These are phyloP conservation scores for Urocolius indicus DNA, from an alignment of 2,113 vertebrate species.

Conservation along the genomic window DNA sequence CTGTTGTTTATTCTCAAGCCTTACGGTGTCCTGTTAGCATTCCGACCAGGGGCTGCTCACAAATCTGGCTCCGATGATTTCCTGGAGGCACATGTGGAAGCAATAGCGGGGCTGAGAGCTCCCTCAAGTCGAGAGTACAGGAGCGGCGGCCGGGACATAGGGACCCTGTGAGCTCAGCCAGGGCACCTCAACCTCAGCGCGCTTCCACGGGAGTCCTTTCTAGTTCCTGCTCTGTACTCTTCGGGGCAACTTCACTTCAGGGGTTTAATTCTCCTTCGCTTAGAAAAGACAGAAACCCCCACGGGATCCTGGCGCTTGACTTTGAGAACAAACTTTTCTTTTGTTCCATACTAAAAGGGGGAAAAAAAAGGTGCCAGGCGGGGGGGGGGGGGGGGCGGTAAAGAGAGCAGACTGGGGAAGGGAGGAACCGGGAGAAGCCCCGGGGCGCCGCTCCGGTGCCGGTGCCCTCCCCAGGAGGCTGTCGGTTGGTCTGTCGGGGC, in stretches of 20 bases:
- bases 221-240: not conserved
- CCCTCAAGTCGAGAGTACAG: conserved; percentile 73
- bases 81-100: conserved; percentile 95
- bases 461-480: not conserved
- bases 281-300: not conserved
- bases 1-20: conserved; percentile 72
- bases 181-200: not conserved
- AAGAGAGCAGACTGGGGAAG: not conserved
- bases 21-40: conserved; percentile 85
- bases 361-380: not conserved
- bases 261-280: not conserved
- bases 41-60: conserved; percentile 88
- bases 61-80: conserved; percentile 79
- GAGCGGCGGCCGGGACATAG: not conserved
- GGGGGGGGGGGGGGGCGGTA: not conserved
- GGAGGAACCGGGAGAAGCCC: not conserved
- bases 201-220: not conserved
- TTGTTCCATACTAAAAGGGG: not conserved
- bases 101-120: conserved; percentile 82
- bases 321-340: not conserved
- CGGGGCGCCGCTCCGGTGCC: not conserved
- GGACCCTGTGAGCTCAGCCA: not conserved
- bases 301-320: not conserved
- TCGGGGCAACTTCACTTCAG: not conserved
- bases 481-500: not conserved